Conservation (phyloP, 2,113 vertebrate species). For the Ceyx melanurus region DNA sequence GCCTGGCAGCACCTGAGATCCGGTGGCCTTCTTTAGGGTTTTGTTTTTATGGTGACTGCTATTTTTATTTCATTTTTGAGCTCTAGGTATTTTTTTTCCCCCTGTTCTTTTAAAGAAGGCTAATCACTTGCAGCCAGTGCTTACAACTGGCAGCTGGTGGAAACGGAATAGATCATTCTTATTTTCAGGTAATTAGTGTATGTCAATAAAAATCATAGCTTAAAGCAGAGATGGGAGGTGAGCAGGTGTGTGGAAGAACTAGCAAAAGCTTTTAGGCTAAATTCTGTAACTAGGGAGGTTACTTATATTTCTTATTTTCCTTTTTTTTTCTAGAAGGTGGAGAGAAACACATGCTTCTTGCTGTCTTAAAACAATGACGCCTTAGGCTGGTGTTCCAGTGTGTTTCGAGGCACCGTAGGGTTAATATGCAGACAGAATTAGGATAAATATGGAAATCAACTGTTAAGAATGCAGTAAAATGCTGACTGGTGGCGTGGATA, state of each 20-base stretch:
- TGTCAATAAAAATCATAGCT: constrained; percentile 50
- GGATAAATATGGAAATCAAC: constrained; percentile 21
- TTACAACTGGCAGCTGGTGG: constrained; percentile 52
- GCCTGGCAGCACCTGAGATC: constrained; percentile 45
- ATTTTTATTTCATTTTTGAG: constrained; percentile 31
- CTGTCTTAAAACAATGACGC: constrained; percentile 42
- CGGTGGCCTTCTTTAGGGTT: constrained; percentile 57
- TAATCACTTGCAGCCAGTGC: constrained; percentile 56
- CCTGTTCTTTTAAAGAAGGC: neutral
- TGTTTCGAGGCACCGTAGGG: neutral
- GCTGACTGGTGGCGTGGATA: neutral
- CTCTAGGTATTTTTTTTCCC: neutral
- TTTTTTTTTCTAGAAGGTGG: neutral
- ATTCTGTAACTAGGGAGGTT: neutral
- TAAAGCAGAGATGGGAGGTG: constrained; percentile 26
- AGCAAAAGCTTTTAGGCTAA: neutral
- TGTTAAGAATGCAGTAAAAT: neutral
- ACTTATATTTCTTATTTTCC: neutral
- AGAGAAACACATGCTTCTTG: constrained; percentile 9
- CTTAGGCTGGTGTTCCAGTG: neutral
- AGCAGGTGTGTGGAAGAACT: neutral
- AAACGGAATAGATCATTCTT: constrained; percentile 22
- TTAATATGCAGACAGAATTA: neutral
- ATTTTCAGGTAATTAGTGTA: constrained; percentile 68
- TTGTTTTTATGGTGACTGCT: neutral